Base-by-base conservation (phyloP, 1,140 invertebrate genomes). In the Anastrepha obliqua region DNA sequence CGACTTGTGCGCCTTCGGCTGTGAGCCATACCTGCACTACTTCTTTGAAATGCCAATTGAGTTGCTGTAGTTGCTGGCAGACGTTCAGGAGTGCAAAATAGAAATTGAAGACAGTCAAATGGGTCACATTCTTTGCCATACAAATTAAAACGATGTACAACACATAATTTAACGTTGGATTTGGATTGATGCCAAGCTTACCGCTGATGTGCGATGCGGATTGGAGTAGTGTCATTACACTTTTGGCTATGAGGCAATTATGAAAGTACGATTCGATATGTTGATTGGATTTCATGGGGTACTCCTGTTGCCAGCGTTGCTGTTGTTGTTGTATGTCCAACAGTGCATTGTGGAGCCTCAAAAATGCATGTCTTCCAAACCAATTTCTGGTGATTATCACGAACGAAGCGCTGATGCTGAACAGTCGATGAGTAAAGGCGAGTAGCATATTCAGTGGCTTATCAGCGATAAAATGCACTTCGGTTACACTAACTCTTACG, bases 1-100 rank as follows among this genome's bases (percentile, higher is more conserved):
- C n/a, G 9, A 1, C 8, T 55, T n/a, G 74, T 29, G 47, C 74
- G 9, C 47, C 11, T 9, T 29, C n/a, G 47, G 13, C 8, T 11
- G n/a, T 47, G 7, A 58, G 47, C 29, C 29, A 29, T 29, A 29
- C 29, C 1, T 13, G 9, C 47, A 55, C 9, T 15, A 81, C 74
- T 51, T 81, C 74, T 81, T 81, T 17, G 7, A 81, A 81, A 81
- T 81, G 11, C 47, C 74, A 74, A 74, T 74, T 74, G 44, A 74
- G 39, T 39, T 74, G 67, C 67, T 74, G 39, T 13, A 74, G 39
- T n/a, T 44, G 67, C 15, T 39, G 67, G 15, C 15, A 74, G 42
- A 74, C 17, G 8, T 74, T 44, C 9, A 74, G 67, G 15, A 74
- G 15, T 2, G 67, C 42, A n/a, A 74, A 47, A 44, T 74, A 42